Base-by-base conservation (phyloP, 1,140 invertebrate species). In the Centruroides sculpturatus region DNA sequence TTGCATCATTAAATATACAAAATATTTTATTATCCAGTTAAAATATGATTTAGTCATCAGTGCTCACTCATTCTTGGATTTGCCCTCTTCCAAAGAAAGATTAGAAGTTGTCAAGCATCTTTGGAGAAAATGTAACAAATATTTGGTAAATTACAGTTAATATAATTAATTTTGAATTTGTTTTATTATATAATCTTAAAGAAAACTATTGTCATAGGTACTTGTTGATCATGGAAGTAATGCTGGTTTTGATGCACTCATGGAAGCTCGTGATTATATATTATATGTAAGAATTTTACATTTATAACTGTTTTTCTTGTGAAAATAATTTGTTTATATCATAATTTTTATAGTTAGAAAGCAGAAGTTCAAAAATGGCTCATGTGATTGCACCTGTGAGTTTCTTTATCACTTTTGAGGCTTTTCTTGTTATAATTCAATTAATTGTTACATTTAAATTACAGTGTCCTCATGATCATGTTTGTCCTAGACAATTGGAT, bases 51-150 rank as follows among this genome's bases (percentile, higher is more conserved):
- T 95, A 53, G 86, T 92, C 35, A 75, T 92, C 23, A 83, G 83
- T 66, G 84, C 89, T 7, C 90, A 83, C 71, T 81, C 87, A 3
- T 76, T 94, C 54, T 79, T 93, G 60, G 92, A 95, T 73, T 71
- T 92, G 56, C 83, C 84, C 6, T 79, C 78, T 61, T 71, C 77
- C 57, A 75, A 82, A 69, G 76, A 74, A 47, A 78, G 92, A 57
- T 70, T 90, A 23, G 79, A 88, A 68, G 79, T 80, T 0, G 72
- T 93, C 61, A 73, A 84, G 23, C 87, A 84, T 69, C 75, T 94
- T 12, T 95, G 92, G 91, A 81, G 81, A 50, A 93, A 90, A 77
- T 91, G 89, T 10, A 76, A 82, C 61, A 79, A 83, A 12, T 90
- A 87, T 71, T 74, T 95, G 65, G 79, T 70, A 62, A 49, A 41